Evolutionary conservation across 2,888 invertebrate species (phyloP).

Genomic region (Adela reaumurella): DNA sequence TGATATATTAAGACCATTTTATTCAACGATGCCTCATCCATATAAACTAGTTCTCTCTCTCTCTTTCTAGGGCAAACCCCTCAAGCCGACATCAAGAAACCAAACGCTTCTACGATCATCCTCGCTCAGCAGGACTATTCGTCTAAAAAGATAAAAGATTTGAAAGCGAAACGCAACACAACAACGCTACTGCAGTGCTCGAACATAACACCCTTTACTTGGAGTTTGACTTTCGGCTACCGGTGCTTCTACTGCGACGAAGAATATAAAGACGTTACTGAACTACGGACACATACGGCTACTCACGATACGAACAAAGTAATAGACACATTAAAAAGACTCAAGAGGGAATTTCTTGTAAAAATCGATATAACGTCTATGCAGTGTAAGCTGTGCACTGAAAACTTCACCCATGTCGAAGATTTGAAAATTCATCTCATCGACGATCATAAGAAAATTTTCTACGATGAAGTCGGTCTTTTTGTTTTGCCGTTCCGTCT

Average conservation of each 20-base stretch:
- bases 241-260: neutral
- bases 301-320: neutral
- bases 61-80: too few species aligned
- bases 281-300: neutral
- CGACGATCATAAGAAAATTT: slow-evolving; percentile 8
- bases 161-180: neutral
- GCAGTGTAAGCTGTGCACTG: neutral
- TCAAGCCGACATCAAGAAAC: too few species aligned
- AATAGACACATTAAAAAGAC: neutral
- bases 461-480: slow-evolving; percentile 21
- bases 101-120: too few species aligned
- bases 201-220: neutral
- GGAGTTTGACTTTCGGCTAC: neutral
- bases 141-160: neutral
- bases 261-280: neutral
- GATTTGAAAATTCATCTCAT: neutral
- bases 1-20: too few species aligned
- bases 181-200: neutral
- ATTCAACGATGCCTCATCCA: too few species aligned
- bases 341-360: neutral
- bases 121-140: too few species aligned
- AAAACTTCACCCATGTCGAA: neutral
- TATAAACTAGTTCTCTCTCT: too few species aligned
- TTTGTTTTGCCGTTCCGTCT: slow-evolving; percentile 29
- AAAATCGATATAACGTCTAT: neutral